These are phyloP conservation scores for Crotalus horridus DNA, from an alignment of 2,113 vertebrate species.

Conservation along the genomic window DNA sequence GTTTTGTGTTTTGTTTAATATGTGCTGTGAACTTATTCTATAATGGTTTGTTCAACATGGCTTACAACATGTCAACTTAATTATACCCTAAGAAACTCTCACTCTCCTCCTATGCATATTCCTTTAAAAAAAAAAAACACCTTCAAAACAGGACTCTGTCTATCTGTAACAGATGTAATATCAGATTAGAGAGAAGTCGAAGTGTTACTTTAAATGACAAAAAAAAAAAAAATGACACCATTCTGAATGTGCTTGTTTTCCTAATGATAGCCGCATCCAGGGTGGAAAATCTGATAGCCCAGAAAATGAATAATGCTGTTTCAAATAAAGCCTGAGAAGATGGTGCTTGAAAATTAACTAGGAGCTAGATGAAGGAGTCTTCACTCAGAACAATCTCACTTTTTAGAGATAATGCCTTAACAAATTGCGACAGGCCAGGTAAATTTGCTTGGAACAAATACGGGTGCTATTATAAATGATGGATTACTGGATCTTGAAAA, in stretches of 20 bases:
- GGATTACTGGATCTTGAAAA: slow-evolving; percentile 7
- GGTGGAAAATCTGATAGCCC: slow-evolving; percentile 44
- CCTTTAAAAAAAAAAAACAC: neutral
- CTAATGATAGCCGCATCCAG: slow-evolving; percentile 27
- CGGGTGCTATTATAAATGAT: slow-evolving; percentile 19
- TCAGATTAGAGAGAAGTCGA: slow-evolving; percentile 32
- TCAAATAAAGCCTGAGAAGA: slow-evolving; percentile 42
- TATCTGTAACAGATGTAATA: neutral
- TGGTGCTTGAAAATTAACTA: slow-evolving; percentile 33
- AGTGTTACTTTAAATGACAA: slow-evolving; percentile 33
- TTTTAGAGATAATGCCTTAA: slow-evolving; percentile 11
- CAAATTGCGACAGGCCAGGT: neutral
- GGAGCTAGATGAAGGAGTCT: slow-evolving; percentile 7
- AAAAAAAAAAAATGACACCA: slow-evolving; percentile 16
- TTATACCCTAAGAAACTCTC: neutral
- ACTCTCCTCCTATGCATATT: neutral
- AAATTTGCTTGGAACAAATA: slow-evolving; percentile 32
- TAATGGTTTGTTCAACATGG: neutral
- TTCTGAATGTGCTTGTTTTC: slow-evolving; percentile 9
- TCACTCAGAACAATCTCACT: slow-evolving; percentile 7
- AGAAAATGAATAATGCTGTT: slow-evolving; percentile 32
- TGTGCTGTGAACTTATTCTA: neutral
- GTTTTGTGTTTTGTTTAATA: neutral
- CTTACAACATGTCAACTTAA: neutral
- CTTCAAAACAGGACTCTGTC: neutral